Percentiles rank a stretch among this genome's conserved stretches.
Evolutionary conservation across 2,113 vertebrate genomes (phyloP).

Genomic region (Oophaga pumilio): DNA sequence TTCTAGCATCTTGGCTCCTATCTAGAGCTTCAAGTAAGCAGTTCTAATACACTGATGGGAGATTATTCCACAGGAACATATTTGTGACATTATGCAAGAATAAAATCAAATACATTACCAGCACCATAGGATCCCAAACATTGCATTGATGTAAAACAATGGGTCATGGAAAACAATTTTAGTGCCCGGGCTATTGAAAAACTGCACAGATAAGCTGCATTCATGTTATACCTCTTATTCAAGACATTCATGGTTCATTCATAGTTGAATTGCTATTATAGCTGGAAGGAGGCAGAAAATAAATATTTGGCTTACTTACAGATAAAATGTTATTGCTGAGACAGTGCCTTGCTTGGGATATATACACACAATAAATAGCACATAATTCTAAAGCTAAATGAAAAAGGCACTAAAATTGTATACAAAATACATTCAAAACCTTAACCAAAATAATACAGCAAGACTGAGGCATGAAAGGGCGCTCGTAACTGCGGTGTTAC

Average conservation of each 20-base stretch:
- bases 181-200: not conserved
- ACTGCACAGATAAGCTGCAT: not conserved
- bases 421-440: constrained; percentile 17
- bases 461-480: not conserved
- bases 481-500: too few relatives aligned
- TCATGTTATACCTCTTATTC: not conserved
- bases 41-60: not conserved
- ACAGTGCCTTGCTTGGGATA: not conserved
- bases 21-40: constrained; percentile 1
- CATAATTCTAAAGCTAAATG: constrained; percentile 15
- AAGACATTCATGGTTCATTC: not conserved
- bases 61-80: not conserved
- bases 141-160: not conserved
- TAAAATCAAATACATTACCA: not conserved
- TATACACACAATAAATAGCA: not conserved
- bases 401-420: constrained; percentile 48
- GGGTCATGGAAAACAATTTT: not conserved
- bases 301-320: constrained; percentile 5
- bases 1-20: not conserved
- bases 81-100: not conserved
- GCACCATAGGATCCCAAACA: not conserved
- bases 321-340: constrained; percentile 31
- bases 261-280: not conserved
- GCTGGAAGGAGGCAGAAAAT: not conserved
- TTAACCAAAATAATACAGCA: constrained; percentile 9